These are phyloP conservation scores for Phortica magna DNA, from an alignment of 2,888 invertebrate species.

Conservation along the genomic window DNA sequence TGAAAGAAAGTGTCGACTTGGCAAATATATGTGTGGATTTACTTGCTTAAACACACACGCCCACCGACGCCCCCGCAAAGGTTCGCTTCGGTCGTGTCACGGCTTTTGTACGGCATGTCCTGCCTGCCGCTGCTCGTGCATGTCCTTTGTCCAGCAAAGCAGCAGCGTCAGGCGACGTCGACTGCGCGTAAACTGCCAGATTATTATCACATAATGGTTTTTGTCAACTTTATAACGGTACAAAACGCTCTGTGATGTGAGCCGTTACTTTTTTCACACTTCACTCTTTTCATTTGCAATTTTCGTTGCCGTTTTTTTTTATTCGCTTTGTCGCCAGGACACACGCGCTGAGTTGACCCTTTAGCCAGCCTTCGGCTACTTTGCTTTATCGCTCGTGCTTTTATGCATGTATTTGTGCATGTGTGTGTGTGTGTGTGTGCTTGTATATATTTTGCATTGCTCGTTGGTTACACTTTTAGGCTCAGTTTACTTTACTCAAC, in stretches of 20 bases:
- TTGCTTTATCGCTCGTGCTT: neutral
- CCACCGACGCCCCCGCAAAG: neutral
- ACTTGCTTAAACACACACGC: neutral
- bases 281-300: neutral
- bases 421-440: no score
- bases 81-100: neutral
- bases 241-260: constrained; percentile 10
- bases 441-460: no score
- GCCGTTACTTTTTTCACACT: neutral
- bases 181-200: constrained; percentile 70
- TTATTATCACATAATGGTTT: constrained; percentile 69
- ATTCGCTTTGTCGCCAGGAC: neutral
- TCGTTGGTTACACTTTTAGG: no score
- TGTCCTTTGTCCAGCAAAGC: no score
- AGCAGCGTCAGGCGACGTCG: constrained; percentile 55
- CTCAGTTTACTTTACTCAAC: no score
- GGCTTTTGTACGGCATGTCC: no score
- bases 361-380: neutral
- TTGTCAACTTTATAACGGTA: constrained; percentile 69
- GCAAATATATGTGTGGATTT: neutral
- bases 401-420: no score
- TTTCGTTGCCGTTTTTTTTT: constrained; percentile 29
- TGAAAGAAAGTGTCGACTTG: constrained; percentile 2
- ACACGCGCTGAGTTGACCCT: no score
- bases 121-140: no score